Percentiles rank a stretch among this genome's conserved stretches.
Conservation (phyloP, 2,888 invertebrate species). For the Chymomyza procnemis region DNA sequence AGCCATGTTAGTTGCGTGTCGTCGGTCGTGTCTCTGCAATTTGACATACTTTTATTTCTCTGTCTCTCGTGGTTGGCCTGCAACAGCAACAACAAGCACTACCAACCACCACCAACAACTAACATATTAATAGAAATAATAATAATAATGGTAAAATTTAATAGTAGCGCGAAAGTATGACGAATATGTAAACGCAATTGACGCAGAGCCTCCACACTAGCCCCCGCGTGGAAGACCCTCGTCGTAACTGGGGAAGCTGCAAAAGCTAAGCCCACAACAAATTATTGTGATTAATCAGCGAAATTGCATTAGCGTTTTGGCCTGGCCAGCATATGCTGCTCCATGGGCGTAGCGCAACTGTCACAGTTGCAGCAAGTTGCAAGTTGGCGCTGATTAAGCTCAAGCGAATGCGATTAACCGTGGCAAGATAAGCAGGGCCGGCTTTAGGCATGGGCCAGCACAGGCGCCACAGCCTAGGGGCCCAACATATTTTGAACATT, state of each 20-base stretch:
- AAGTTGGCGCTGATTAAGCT: conserved; percentile 62
- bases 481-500: too few species aligned
- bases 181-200: conserved; percentile 67
- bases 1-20: conserved; percentile 24
- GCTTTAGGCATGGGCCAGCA: too few species aligned
- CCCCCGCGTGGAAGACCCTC: not conserved
- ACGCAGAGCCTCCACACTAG: not conserved
- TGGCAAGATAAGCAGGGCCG: conserved; percentile 5
- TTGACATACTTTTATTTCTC: conserved; percentile 70
- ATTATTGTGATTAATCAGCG: conserved; percentile 72
- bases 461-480: too few species aligned
- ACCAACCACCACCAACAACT: conserved; percentile 1
- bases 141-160: conserved; percentile 67
- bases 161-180: conserved; percentile 70
- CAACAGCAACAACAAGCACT: conserved; percentile 9
- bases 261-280: conserved; percentile 67
- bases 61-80: conserved; percentile 42
- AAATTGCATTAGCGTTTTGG: conserved; percentile 65
- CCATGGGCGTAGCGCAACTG: conserved; percentile 67
- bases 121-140: conserved; percentile 49
- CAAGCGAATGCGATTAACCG: conserved; percentile 49
- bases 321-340: conserved; percentile 2
- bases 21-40: conserved; percentile 59
- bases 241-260: not conserved
- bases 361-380: conserved; percentile 39